A percentile compares a stretch with the other conserved stretches of the same genome.
These are phyloP conservation scores for Eulemur rubriventer DNA, from an alignment of 2,797 vertebrate species.

Conservation along the genomic window DNA sequence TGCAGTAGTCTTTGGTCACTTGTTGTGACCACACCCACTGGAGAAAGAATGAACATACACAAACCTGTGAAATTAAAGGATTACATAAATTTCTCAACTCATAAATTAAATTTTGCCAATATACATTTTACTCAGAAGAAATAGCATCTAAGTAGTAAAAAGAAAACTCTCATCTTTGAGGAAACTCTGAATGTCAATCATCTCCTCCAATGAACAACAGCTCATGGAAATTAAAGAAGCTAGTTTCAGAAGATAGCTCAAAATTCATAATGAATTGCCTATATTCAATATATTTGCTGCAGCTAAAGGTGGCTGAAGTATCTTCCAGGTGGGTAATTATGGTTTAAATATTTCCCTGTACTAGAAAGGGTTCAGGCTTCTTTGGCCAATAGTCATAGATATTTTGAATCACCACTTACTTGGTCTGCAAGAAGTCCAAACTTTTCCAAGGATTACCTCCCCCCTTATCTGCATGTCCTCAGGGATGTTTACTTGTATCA, in stretches of 20 bases:
- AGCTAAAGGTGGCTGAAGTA: neutral
- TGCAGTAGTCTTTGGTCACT: neutral
- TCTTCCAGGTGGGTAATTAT: neutral
- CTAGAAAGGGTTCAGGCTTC: neutral
- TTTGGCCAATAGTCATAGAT: neutral
- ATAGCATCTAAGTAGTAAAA: neutral
- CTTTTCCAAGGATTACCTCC: neutral
- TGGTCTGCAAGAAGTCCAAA: neutral
- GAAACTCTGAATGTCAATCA: neutral
- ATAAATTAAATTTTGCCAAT: neutral
- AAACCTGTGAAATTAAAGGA: neutral
- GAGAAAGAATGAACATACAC: neutral
- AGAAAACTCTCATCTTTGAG: neutral
- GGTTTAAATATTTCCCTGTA: neutral
- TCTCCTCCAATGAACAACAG: neutral
- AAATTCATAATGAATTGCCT: slow-evolving; percentile 17
- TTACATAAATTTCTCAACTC: neutral
- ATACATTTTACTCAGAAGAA: neutral
- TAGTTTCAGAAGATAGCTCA: neutral
- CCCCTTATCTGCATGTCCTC: neutral
- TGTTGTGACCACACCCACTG: neutral
- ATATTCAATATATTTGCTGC: neutral
- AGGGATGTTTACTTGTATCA: neutral
- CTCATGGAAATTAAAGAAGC: neutral
- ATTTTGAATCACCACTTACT: neutral